These are phyloP conservation scores for Pseudomugil tenellus DNA, from an alignment of 2,797 vertebrate species.

Conservation along the genomic window DNA sequence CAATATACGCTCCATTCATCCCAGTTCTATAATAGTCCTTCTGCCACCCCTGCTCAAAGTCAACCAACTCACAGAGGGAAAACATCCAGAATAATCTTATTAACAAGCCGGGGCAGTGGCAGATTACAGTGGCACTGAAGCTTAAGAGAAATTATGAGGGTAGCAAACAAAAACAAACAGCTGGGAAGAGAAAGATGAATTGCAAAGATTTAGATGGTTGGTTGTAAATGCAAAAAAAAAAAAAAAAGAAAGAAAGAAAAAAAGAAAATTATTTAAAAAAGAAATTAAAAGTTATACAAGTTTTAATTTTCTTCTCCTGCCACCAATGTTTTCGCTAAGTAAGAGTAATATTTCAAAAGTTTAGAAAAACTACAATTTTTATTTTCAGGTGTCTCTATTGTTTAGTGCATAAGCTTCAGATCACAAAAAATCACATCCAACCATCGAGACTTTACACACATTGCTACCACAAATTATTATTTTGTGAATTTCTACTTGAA, in stretches of 20 bases:
- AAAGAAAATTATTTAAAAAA: neutral
- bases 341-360: too few relatives aligned
- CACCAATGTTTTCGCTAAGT: too few relatives aligned
- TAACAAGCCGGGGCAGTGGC: constrained; percentile 39
- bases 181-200: constrained; percentile 10
- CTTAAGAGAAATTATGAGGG: constrained; percentile 29
- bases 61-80: constrained; percentile 50
- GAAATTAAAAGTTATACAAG: neutral
- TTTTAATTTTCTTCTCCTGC: too few relatives aligned
- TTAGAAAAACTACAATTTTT: too few relatives aligned
- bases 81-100: constrained; percentile 42
- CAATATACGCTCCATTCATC: constrained; percentile 16
- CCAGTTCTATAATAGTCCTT: constrained; percentile 38
- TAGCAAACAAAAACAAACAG: constrained; percentile 22
- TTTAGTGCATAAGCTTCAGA: too few relatives aligned
- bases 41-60: constrained; percentile 48
- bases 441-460: too few relatives aligned
- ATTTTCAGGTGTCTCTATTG: too few relatives aligned
- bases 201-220: constrained; percentile 9
- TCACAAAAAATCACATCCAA: too few relatives aligned
- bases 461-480: too few relatives aligned
- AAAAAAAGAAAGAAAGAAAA: too few relatives aligned
- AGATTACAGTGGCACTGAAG: constrained; percentile 47
- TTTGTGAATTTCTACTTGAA: too few relatives aligned
- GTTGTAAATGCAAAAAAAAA: too few relatives aligned